phyloP scores from a whole-genome alignment of 2,113 vertebrate species.

The Misgurnus mizolepis region DNA sequence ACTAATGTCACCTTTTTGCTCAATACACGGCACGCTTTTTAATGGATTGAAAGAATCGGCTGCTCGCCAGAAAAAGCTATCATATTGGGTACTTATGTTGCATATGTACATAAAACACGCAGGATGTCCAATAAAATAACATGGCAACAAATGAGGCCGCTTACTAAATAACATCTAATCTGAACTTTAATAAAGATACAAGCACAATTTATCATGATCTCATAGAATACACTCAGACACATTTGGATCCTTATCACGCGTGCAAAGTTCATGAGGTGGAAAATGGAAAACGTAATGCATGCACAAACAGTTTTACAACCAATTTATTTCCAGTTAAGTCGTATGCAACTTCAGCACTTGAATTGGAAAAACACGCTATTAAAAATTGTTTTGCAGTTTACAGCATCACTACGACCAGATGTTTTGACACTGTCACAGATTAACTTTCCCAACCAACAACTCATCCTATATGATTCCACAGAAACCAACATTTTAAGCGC shows the following conservation, averaged over 20 bases:
- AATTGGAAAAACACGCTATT: neutral
- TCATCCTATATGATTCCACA: neutral
- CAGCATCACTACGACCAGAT: neutral
- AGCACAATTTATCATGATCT: neutral
- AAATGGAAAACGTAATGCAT: conserved; percentile 6
- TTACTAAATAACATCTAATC: neutral
- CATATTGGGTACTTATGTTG: neutral
- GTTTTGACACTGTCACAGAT: conserved; percentile 24
- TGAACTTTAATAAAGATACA: conserved; percentile 7
- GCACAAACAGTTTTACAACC: neutral
- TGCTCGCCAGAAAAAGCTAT: neutral
- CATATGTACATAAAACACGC: conserved; percentile 1
- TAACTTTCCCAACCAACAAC: neutral
- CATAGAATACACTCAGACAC: neutral
- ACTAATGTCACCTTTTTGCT: neutral
- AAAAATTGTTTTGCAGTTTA: conserved; percentile 15
- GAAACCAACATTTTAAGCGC: neutral
- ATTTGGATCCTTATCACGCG: conserved; percentile 6
- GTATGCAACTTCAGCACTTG: neutral
- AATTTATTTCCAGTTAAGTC: neutral
- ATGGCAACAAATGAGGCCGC: neutral
- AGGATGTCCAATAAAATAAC: neutral
- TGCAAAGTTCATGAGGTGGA: conserved; percentile 13
- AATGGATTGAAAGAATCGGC: too few species aligned
- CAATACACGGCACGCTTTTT: neutral